Conservation (phyloP, 2,113 vertebrate genomes). For the Carassius gibelio region DNA sequence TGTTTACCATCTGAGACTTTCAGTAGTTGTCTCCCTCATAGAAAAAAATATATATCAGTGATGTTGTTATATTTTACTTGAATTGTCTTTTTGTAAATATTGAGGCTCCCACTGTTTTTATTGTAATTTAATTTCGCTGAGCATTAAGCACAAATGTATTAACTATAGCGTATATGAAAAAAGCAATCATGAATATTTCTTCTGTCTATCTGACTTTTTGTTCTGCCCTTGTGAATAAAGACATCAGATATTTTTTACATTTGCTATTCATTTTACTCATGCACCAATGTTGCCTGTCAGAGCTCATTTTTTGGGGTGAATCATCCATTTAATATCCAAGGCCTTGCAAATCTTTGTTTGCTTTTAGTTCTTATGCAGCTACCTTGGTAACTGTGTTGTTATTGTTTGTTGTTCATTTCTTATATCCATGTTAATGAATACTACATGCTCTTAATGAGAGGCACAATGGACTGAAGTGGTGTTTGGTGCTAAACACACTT, state of each 20-base stretch:
- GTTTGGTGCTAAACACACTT: background rate
- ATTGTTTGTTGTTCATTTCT: background rate
- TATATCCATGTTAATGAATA: background rate
- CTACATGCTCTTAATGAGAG: background rate
- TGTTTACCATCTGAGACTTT: slow-evolving; percentile 18
- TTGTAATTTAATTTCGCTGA: slow-evolving; percentile 45
- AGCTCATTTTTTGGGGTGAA: background rate
- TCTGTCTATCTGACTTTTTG: slow-evolving; percentile 4
- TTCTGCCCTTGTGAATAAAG: slow-evolving; percentile 47
- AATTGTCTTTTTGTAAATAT: slow-evolving; percentile 56
- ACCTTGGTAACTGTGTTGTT: background rate
- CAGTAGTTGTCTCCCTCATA: slow-evolving; percentile 18
- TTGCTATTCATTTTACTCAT: background rate
- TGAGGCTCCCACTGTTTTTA: slow-evolving; percentile 26
- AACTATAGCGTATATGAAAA: slow-evolving; percentile 38
- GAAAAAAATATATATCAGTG: background rate
- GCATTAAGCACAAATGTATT: slow-evolving; percentile 43
- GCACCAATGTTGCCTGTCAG: background rate
- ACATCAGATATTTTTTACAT: slow-evolving; percentile 50
- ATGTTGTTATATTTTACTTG: slow-evolving; percentile 48
- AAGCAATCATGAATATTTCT: slow-evolving; percentile 41
- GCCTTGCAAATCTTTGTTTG: background rate
- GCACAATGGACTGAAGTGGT: background rate
- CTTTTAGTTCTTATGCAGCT: background rate
- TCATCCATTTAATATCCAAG: background rate